Evolutionary conservation across 2,888 invertebrate genomes (phyloP), one percentile per base, ranked within the genome.

Genomic region (Trachelus stipa): DNA sequence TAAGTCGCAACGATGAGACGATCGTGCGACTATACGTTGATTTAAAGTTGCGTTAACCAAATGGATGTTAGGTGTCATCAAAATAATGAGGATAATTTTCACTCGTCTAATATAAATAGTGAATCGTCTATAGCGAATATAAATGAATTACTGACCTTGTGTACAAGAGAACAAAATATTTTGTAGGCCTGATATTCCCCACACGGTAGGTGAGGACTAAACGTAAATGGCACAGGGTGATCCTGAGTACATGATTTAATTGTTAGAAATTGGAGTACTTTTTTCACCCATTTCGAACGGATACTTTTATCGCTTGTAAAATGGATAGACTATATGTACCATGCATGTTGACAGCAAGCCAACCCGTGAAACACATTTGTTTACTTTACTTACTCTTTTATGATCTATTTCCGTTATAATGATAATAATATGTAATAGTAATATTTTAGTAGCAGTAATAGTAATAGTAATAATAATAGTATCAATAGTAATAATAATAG

Each of bases 261-360:
- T 56, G 23, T 4, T 56, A 56, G 56, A 56, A 56, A 56, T 56
- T 56, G 56, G 56, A 23, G 56, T 56, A 56, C 23, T 56, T 56
- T 56, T 56, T 23, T 56, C 56, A 9, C 23, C 56, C 23, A 9
- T 23, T 56, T 56, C 23, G 23, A 56, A 56, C 9, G 56, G 56
- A 56, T 23, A 56, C 9, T 56, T 56, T 23, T 56, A 56, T 23
- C 56, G 23, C 23, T 56, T 9, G 56, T 56, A 56, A 56, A 23
- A 56, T 23, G 56, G 23, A 23, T 9, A 82, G 79, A 74, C 69
- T 79, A 79, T 76, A 79, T 78, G 79, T 79, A 78, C 69, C 76
- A 77, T 80, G 80, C 80, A 83, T 78, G 77, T 83, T 82, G 73
- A 80, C 78, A 81, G 81, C 76, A 73, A 75, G 75, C 73, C 76